phyloP scores from a whole-genome alignment of 2,797 vertebrate species.

The Cryptoblepharus egeriae region DNA sequence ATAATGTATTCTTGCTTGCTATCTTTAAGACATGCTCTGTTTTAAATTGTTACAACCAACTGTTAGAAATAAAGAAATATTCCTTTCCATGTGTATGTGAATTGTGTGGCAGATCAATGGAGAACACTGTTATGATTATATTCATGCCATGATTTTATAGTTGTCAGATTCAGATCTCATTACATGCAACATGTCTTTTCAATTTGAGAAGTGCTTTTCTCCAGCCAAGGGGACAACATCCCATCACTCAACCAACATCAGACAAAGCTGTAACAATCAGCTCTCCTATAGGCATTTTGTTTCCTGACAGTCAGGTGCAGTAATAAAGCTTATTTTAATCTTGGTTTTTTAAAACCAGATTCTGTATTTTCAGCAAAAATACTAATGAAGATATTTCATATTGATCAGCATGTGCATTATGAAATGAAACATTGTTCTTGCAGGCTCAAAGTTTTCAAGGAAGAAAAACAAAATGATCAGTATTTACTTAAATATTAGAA shows the following conservation, averaged over 20 bases:
- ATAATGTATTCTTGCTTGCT: background rate
- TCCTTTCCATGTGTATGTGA: background rate
- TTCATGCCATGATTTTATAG: background rate
- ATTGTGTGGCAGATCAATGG: background rate
- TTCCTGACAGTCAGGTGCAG: background rate
- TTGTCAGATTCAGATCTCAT: background rate
- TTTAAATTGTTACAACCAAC: slow-evolving; percentile 4
- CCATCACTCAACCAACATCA: too few relatives aligned
- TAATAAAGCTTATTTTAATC: background rate
- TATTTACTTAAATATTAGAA: background rate
- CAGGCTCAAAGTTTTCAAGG: background rate
- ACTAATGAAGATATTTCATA: background rate
- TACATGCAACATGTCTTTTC: background rate
- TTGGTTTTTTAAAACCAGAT: background rate
- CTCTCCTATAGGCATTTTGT: background rate
- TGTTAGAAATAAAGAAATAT: background rate
- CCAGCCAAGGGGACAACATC: too few relatives aligned
- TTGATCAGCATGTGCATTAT: background rate
- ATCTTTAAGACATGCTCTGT: slow-evolving; percentile 43
- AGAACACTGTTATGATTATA: background rate
- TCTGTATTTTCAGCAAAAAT: background rate
- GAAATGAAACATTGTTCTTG: background rate
- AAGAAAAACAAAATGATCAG: background rate
- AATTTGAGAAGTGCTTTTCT: background rate
- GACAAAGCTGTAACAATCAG: background rate